Evolutionary conservation across 2,888 invertebrate genomes (phyloP), one percentile per base, ranked within the genome.

Genomic region (Meta bourneti): DNA sequence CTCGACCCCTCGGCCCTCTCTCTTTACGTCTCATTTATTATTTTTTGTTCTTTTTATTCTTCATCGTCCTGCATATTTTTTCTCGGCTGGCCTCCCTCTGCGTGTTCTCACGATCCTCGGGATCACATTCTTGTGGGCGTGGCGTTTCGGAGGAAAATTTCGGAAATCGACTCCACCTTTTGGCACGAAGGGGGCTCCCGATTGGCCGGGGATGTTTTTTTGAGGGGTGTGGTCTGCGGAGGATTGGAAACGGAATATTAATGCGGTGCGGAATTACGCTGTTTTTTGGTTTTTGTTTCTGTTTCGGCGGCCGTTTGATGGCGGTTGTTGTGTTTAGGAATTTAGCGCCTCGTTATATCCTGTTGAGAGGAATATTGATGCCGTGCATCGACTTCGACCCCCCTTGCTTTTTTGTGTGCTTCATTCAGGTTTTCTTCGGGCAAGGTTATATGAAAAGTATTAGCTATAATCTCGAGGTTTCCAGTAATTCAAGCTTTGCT

Each of bases 61-160:
- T 6, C 13, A 81, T 89, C 78, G 8, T 89, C 83, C 70, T 89
- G 70, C 83, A 81, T 75, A 83, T 89, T 85, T 81, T 81, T 51
- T 79, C 48, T 19, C 69, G 34, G 4, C 34, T 34, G 34, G 34
- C 83, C 89, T 83, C 84, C 81, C 78, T 82, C 72, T 61, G 91
- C 86, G 86, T 75, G 61, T 91, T 91, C 91, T 91, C 91, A 91
- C 91, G 91, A 91, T 91, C 91, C 72, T n/a, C 16, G 61, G 71
- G 86, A 91, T 91, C 91, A 77, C 91, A 91, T 91, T 91, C 91
- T 87, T 19, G 86, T 52, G 84, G 85, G 91, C 87, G 87, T 82
- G 86, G 77, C 71, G 48, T 61, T 78, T 11, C 13, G 19, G 74
- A 52, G 16, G 75, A 77, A 89, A 54, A 81, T 81, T 88, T 74